Base-by-base conservation (phyloP, 2,888 invertebrate species). In the Entomobrya proxima region DNA sequence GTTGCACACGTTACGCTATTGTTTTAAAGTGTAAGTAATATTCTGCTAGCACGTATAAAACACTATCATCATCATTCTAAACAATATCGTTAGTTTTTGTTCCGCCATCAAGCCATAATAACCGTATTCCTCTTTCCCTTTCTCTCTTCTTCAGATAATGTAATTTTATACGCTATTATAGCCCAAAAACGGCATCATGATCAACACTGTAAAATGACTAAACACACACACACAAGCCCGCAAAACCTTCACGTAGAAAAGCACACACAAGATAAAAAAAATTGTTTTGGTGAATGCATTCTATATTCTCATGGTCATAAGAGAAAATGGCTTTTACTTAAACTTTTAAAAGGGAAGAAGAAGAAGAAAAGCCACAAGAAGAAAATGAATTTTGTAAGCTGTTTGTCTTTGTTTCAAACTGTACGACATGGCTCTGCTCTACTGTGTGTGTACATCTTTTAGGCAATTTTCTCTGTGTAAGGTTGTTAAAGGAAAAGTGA, bases 401-500 rank as follows among this genome's bases (percentile, higher is more conserved):
- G n/a, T 50, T 50, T 50, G n/a, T 18, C 13, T 50, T 7, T 21
- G n/a, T 50, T 18, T 50, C 50, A 11, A 47, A 18, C n/a, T n/a
- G 18, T 18, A 18, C 50, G 2, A 18, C 18, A 50, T 18, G 50
- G 21, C 32, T 13, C 13, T 52, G 44, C n/a, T n/a, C 40, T 5
- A 27, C 30, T 27, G 74, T 74, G 74, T 74, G 74, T 32, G 74
- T 40, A 15, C 24, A 18, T 47, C 5, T 7, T 15, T n/a, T 27
- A 35, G 5, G 64, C 21, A 2, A 47, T 7, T 11, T 27, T 9
- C 69, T 24, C 69, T 27, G 72, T 72, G 72, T 72, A n/a, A n/a
- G 50, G 76, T 37, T 58, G 58, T 58, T 58, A 76, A 76, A 55
- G 35, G 76, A 55, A n/a, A 76, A 76, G 76, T 76, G 76, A 76